phyloP scores from a whole-genome alignment of 2,888 invertebrate species.

The Arrhopalites spinosus region DNA sequence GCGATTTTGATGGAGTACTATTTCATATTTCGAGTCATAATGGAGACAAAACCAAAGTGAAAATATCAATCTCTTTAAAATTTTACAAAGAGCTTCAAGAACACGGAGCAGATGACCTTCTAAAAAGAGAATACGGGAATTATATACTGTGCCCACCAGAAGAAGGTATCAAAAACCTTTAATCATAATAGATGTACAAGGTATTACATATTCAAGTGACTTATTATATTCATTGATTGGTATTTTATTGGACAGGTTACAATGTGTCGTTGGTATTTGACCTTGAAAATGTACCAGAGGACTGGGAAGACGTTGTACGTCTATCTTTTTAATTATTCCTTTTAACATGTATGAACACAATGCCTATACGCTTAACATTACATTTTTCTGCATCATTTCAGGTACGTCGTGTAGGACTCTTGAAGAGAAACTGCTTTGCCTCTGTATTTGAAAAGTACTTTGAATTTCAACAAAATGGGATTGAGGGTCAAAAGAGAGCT shows the following conservation, averaged over 20 bases:
- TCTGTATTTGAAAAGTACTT: conserved; percentile 99
- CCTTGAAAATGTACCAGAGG: conserved; percentile 86
- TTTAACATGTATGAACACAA: no score
- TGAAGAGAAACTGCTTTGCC: conserved; percentile 98
- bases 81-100: conserved; percentile 98
- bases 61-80: conserved; percentile 94
- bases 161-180: conserved; percentile 69
- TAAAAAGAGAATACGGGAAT: conserved; percentile 89
- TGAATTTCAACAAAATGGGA: conserved; percentile 92
- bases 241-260: conserved; percentile 69
- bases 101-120: conserved; percentile 95
- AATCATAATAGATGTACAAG: not conserved
- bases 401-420: conserved; percentile 89
- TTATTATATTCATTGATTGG: not conserved
- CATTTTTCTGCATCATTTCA: no score
- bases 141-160: conserved; percentile 78
- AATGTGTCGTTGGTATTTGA: conserved; percentile 93
- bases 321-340: no score
- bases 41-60: conserved; percentile 95
- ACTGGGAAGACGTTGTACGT: conserved; percentile 87
- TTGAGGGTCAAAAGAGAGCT: conserved; percentile 88
- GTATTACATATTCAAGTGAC: no score
- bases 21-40: conserved; percentile 98
- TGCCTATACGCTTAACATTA: no score
- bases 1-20: conserved; percentile 98